phyloP scores from a whole-genome alignment of 1,140 invertebrate species.

The Drosophila pectinifera region DNA sequence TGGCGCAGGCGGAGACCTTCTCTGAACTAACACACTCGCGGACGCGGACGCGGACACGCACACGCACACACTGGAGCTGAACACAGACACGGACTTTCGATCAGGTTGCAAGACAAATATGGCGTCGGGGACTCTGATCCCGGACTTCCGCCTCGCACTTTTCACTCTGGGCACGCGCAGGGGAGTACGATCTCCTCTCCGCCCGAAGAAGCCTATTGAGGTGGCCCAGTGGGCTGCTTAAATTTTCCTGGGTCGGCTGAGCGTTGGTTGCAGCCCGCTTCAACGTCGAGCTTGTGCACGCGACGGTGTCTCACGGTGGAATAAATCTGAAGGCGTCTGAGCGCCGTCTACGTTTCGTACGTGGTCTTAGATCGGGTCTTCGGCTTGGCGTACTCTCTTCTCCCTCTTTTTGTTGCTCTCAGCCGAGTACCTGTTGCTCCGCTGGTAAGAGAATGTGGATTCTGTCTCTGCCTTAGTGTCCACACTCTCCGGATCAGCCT shows the following conservation, averaged over 20 bases:
- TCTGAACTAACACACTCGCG: constrained; percentile 5
- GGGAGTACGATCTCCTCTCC: not conserved
- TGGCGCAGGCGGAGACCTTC: not conserved
- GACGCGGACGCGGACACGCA: no score
- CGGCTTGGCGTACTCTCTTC: not conserved
- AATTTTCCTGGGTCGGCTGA: constrained; percentile 17
- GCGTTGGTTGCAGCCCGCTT: constrained; percentile 4
- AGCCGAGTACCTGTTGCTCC: constrained; percentile 14
- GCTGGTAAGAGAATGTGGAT: constrained; percentile 5
- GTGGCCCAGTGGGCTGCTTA: constrained; percentile 26
- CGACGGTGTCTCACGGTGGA: constrained; percentile 70
- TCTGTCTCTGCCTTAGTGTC: not conserved
- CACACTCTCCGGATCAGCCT: not conserved
- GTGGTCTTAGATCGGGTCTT: not conserved
- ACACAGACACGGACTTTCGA: constrained; percentile 33
- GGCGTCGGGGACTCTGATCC: constrained; percentile 64
- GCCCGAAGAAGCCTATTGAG: constrained; percentile 3
- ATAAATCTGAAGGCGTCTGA: constrained; percentile 51
- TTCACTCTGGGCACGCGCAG: constrained; percentile 16
- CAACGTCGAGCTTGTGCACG: constrained; percentile 51
- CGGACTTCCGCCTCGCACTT: constrained; percentile 47
- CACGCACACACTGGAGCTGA: constrained; percentile 27
- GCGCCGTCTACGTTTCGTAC: constrained; percentile 13
- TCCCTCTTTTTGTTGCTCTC: constrained; percentile 1
- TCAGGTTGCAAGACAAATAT: constrained; percentile 74